Evolutionary conservation across 2,113 vertebrate genomes (phyloP), one percentile per base, ranked within the genome.

Genomic region (Trinectes maculatus): DNA sequence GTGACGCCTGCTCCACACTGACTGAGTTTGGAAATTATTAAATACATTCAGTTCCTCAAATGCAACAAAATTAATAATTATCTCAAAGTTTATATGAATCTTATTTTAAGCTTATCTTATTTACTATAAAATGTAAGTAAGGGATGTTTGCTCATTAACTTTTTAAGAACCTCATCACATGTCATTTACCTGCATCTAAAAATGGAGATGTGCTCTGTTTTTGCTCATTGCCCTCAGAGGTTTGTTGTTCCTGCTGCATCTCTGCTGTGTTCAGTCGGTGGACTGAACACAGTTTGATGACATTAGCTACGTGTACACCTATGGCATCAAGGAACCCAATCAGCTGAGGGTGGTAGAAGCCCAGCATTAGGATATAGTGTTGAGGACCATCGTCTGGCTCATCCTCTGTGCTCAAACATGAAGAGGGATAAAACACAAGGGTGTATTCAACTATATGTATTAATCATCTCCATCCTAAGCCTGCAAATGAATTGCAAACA

Each of bases 351-450:
- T 93, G 89, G 43, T 93, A 72, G 76, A 99, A 97, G 64, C 94
- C 95, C 79, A 93, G 44, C 16, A 98, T 75, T 57, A 99, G 88
- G 80, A 97, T 82, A 85, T 98, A 99, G 84, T 92, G 92, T 25
- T 98, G 93, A 67, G 95, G 94, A 49, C 96, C 97, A 43, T 96
- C 94, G 8, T 94, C 93, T 62, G 97, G 98, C 86, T 98, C 96
- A 70, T 99, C 97, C 39, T 96, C 98, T 99, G 84, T 26, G 34
- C 33, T 11, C 18, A 53, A n/a, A 73, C 15, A 57, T 16, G 62
- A 24, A 57, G 1, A n/a, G n/a, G n/a, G n/a, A n/a, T n/a, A n/a
- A 43, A 36, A 52, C 8, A 66, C 24, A 68, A 55, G n/a, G n/a
- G n/a, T n/a, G n/a, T n/a, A n/a, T n/a, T n/a, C n/a, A n/a, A n/a